Evolutionary conservation across 2,797 vertebrate species (phyloP).

Genomic region (Pseudotriccus pelzelni): DNA sequence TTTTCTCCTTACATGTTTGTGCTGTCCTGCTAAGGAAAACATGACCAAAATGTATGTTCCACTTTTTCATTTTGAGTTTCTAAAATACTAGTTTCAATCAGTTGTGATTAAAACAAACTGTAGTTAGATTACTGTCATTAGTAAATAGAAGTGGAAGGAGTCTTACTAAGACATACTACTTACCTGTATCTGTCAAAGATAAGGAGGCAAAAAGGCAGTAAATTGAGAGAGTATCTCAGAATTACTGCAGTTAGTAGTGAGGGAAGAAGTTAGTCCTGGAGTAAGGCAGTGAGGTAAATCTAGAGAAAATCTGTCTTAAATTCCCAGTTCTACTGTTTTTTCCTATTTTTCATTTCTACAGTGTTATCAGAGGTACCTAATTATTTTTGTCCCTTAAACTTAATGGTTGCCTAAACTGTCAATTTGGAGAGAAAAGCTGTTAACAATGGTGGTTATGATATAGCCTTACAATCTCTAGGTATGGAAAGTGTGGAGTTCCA

Average conservation of each 20-base stretch:
- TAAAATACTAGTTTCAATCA: neutral
- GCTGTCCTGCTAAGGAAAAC: neutral
- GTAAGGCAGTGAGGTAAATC: neutral
- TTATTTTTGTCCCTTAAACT: neutral
- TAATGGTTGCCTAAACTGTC: neutral
- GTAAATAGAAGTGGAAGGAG: neutral
- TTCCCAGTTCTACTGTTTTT: neutral
- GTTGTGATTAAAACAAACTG: neutral
- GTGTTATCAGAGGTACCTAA: neutral
- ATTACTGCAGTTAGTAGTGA: neutral
- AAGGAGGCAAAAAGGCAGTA: neutral
- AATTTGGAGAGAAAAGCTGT: neutral
- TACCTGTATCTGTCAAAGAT: neutral
- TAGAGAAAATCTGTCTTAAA: neutral
- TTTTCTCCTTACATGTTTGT: neutral
- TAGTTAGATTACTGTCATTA: neutral
- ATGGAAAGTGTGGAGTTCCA: neutral
- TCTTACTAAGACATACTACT: neutral
- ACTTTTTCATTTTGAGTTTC: neutral
- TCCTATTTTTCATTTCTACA: neutral
- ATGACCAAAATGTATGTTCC: neutral
- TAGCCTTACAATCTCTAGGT: neutral
- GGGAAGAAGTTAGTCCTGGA: neutral
- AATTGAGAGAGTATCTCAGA: neutral
- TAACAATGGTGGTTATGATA: neutral